Percentiles rank a stretch among this genome's conserved stretches.
Evolutionary conservation across 2,113 vertebrate genomes (phyloP).

Genomic region (Eupsittula cactorum): DNA sequence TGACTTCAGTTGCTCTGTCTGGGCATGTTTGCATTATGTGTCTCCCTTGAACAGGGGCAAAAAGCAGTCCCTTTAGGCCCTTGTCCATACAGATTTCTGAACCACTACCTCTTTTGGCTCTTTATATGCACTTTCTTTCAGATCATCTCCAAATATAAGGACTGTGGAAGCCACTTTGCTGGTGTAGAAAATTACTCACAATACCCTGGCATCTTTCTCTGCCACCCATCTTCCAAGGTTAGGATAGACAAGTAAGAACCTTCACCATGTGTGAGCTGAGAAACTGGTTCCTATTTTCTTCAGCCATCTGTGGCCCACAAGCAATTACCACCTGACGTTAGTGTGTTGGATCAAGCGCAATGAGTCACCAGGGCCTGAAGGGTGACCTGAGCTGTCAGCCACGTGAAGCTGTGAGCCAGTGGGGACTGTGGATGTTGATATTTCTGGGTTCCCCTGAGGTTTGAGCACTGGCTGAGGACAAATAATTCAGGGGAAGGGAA

Average conservation of each 20-base stretch:
- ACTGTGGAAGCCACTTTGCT: not conserved
- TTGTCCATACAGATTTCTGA: not conserved
- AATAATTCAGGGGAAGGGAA: not conserved
- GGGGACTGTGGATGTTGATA: not conserved
- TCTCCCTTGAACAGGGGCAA: not conserved
- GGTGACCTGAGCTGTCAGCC: not conserved
- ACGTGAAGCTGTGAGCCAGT: not conserved
- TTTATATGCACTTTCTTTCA: not conserved
- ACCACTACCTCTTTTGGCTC: not conserved
- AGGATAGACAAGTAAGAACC: rapidly evolving
- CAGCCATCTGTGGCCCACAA: not conserved
- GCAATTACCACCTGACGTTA: not conserved
- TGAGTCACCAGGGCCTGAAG: not conserved
- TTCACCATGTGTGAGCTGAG: not conserved
- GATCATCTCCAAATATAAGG: not conserved
- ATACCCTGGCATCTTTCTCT: not conserved
- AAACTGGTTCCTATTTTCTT: not conserved
- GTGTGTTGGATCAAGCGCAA: not conserved
- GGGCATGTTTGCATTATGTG: not conserved
- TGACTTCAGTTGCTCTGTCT: not conserved
- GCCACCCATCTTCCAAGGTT: not conserved
- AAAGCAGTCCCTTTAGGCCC: not conserved
- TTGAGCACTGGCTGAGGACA: not conserved
- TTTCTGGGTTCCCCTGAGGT: not conserved
- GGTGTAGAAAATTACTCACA: not conserved